Conservation (phyloP, 1,140 invertebrate genomes). For the Drosophila arizonae region DNA sequence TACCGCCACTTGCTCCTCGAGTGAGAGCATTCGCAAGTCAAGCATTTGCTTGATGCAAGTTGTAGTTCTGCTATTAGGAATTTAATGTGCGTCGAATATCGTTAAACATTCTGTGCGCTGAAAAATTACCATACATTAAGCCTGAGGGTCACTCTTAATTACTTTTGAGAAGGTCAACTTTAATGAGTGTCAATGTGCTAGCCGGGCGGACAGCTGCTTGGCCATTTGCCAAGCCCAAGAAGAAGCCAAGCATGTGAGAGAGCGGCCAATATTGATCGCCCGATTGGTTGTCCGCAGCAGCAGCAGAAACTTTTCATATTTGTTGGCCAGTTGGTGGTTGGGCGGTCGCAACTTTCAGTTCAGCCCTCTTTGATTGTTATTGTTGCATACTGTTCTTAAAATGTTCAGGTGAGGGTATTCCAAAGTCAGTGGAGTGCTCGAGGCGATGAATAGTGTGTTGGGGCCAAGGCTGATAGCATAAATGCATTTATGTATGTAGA, state of each 20-base stretch:
- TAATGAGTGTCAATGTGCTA: constrained; percentile 68
- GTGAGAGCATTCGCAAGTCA: constrained; percentile 1
- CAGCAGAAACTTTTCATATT: constrained; percentile 80
- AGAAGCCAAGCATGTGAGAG: neutral
- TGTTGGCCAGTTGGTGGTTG: constrained; percentile 71
- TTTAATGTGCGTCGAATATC: neutral
- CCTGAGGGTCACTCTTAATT: constrained; percentile 79
- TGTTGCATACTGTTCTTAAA: no score
- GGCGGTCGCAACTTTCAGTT: constrained; percentile 52
- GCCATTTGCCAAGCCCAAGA: constrained; percentile 15
- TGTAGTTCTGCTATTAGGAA: neutral
- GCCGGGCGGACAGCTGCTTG: constrained; percentile 5
- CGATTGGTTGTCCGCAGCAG: constrained; percentile 10
- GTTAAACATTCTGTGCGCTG: constrained; percentile 39
- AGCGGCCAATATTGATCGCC: constrained; percentile 59
- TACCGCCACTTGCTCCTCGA: no score
- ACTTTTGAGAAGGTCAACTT: constrained; percentile 80
- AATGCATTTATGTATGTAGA: no score
- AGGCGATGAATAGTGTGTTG: no score
- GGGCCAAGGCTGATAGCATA: no score
- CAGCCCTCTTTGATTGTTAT: neutral
- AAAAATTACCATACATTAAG: constrained; percentile 78
- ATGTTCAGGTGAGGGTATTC: no score
- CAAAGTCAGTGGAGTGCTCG: neutral
- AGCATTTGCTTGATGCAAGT: neutral